A percentile compares a stretch with the other conserved stretches of the same genome.
These are phyloP conservation scores for Columbina picui DNA, from an alignment of 2,113 vertebrate species.

Conservation along the genomic window DNA sequence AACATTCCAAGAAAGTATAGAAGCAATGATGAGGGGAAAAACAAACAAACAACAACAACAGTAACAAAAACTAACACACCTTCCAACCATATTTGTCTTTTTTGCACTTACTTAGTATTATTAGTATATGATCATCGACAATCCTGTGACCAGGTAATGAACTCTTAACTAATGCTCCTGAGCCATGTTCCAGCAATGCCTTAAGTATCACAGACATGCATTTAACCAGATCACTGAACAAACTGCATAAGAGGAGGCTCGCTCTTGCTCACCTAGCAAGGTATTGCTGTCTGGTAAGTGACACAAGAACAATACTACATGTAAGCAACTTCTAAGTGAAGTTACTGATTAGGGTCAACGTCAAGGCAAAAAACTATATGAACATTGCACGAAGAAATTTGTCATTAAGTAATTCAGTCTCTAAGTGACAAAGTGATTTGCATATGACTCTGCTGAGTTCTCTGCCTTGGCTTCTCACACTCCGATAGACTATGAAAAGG, in stretches of 20 bases:
- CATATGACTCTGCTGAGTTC: not conserved
- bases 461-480: not conserved
- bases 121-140: not conserved
- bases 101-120: not conserved
- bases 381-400: slow-evolving; percentile 12
- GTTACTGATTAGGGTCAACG: not conserved
- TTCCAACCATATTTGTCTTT: not conserved
- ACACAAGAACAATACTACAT: not conserved
- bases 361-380: slow-evolving; percentile 10
- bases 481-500: not conserved
- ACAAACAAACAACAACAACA: too few species aligned
- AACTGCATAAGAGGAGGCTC: not conserved
- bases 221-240: not conserved
- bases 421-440: slow-evolving; percentile 13
- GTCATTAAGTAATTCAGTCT: not conserved
- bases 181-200: rapidly evolving
- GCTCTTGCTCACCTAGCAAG: not conserved
- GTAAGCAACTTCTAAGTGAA: not conserved
- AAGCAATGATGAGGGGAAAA: not conserved
- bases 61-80: too few species aligned
- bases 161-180: not conserved
- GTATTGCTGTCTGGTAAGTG: not conserved
- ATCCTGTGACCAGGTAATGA: not conserved
- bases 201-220: not conserved
- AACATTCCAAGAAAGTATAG: not conserved